A percentile compares a stretch with the other conserved stretches of the same genome.
These are phyloP conservation scores for Calypte anna DNA, from an alignment of 2,113 vertebrate species.

Conservation along the genomic window DNA sequence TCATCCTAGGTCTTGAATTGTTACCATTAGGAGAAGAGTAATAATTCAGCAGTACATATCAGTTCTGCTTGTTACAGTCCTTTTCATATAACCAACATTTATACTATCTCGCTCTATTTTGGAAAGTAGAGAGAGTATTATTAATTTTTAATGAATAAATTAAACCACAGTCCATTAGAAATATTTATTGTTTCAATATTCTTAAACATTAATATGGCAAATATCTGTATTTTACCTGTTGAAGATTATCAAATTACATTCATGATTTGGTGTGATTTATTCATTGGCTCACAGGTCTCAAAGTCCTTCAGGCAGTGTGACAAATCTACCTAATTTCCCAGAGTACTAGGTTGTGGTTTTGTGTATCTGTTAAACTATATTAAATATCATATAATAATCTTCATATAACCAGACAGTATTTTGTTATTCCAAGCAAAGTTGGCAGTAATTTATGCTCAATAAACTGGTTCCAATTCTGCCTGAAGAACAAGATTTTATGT, in stretches of 20 bases:
- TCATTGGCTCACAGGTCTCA: slow-evolving; percentile 28
- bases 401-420: slow-evolving; percentile 30
- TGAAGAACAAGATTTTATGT: slow-evolving; percentile 23
- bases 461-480: slow-evolving; percentile 35
- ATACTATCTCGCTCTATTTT: background rate
- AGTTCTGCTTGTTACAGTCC: background rate
- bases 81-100: background rate
- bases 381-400: slow-evolving; percentile 10
- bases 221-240: slow-evolving; percentile 2
- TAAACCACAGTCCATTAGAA: background rate
- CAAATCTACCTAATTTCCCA: slow-evolving; percentile 53
- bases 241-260: slow-evolving; percentile 38
- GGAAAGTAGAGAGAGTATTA: background rate
- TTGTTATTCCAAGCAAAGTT: slow-evolving; percentile 49
- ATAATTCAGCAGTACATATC: background rate
- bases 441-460: slow-evolving; percentile 56
- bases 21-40: background rate
- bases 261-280: slow-evolving; percentile 36
- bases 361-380: slow-evolving; percentile 49
- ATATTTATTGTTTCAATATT: slow-evolving; percentile 7
- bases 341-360: slow-evolving; percentile 39
- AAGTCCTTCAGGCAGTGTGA: slow-evolving; percentile 53
- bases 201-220: slow-evolving; percentile 4
- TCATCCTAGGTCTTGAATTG: background rate
- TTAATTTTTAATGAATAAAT: background rate